phyloP scores from a whole-genome alignment of 2,888 invertebrate species.

The Plemyria rubiginata region DNA sequence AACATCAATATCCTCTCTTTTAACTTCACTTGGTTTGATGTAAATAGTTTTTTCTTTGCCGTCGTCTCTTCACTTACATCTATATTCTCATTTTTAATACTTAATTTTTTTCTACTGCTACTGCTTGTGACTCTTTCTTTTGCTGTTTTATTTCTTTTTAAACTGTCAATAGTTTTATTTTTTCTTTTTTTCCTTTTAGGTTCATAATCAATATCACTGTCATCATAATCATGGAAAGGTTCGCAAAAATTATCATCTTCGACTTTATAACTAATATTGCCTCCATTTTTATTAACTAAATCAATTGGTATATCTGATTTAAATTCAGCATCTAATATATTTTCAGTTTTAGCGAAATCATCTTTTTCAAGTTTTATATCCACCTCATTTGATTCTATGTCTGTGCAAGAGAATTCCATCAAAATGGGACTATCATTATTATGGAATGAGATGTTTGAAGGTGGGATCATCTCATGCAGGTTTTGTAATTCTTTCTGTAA shows the following conservation, averaged over 20 bases:
- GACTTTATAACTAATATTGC: conserved; percentile 4
- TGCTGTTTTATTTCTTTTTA: conserved; percentile 4
- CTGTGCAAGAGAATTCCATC: conserved; percentile 12
- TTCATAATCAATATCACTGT: conserved; percentile 16
- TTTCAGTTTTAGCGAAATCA: conserved; percentile 3
- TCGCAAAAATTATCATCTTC: conserved; percentile 4
- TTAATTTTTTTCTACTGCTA: neutral
- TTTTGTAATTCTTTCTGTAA: conserved; percentile 8
- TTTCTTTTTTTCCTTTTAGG: conserved; percentile 11
- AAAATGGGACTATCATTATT: neutral
- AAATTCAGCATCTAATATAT: neutral
- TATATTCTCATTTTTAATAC: neutral
- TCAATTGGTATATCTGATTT: neutral
- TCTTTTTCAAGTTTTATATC: conserved; percentile 13
- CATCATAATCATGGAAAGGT: conserved; percentile 8
- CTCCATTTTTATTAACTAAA: neutral
- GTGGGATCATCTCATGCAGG: conserved; percentile 7
- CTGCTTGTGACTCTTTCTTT: conserved; percentile 7
- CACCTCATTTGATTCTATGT: neutral
- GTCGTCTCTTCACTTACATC: neutral
- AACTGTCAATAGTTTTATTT: conserved; percentile 2
- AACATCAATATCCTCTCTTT: conserved; percentile 25
- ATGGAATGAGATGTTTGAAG: conserved; percentile 5
- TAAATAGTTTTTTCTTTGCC: conserved; percentile 1
- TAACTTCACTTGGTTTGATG: conserved; percentile 13